These are phyloP conservation scores for Ctenochaetus hawaiiensis DNA, from an alignment of 2,797 vertebrate species.

Conservation along the genomic window DNA sequence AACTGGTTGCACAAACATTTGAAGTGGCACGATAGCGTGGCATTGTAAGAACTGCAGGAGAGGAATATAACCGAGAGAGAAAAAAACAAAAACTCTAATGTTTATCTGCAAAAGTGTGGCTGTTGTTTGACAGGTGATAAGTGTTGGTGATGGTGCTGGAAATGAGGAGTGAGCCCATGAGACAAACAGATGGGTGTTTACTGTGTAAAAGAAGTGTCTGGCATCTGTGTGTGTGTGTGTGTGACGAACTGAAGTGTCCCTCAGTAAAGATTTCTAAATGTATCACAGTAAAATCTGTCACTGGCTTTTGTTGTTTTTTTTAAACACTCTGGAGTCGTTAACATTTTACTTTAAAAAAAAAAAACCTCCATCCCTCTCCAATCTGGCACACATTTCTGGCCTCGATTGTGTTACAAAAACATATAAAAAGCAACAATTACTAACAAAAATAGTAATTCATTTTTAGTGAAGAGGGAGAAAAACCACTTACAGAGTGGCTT, in stretches of 20 bases:
- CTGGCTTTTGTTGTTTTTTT: constrained; percentile 29
- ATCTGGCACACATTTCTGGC: constrained; percentile 51
- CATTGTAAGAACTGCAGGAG: constrained; percentile 6
- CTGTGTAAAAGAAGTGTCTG: constrained; percentile 26
- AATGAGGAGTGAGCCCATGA: constrained; percentile 21
- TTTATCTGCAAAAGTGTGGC: constrained; percentile 17
- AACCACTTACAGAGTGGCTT: constrained; percentile 50
- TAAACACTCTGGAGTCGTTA: constrained; percentile 40
- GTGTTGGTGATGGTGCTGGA: neutral
- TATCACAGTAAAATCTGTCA: constrained; percentile 63
- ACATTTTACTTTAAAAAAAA: constrained; percentile 24
- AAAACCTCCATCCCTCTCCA: constrained; percentile 39
- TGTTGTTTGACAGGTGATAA: constrained; percentile 22
- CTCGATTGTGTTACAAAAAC: constrained; percentile 70
- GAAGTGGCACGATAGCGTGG: constrained; percentile 19
- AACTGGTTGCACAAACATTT: constrained; percentile 10
- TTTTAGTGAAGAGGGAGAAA: constrained; percentile 66
- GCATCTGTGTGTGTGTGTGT: constrained; percentile 19
- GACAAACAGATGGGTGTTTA: constrained; percentile 30
- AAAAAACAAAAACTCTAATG: neutral
- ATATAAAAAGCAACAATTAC: constrained; percentile 64
- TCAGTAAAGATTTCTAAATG: constrained; percentile 34
- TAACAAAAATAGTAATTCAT: constrained; percentile 67
- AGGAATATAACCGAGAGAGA: neutral
- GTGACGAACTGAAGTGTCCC: constrained; percentile 33